Conservation (phyloP, 2,113 vertebrate species). For the Chionodraco myersi region DNA sequence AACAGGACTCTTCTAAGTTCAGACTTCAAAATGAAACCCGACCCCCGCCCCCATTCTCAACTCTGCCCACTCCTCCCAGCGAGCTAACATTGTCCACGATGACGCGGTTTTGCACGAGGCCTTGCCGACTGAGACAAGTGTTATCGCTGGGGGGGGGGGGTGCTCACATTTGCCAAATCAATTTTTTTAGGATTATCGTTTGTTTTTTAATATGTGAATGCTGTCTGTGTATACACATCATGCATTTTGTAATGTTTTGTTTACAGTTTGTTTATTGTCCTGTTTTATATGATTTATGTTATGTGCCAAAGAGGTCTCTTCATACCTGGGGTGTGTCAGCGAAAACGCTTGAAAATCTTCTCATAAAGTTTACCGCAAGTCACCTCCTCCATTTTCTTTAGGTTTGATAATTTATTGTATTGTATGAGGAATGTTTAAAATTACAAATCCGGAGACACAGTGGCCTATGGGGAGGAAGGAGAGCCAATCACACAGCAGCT, state of each 20-base stretch:
- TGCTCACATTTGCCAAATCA: conserved; percentile 76
- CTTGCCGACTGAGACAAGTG: conserved; percentile 80
- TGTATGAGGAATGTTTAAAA: conserved; percentile 31
- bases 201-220: conserved; percentile 55
- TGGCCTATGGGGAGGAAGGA: conserved; percentile 23
- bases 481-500: conserved; percentile 60
- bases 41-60: background rate
- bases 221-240: conserved; percentile 49
- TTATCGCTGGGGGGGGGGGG: conserved; percentile 41
- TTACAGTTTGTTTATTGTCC: conserved; percentile 62
- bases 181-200: conserved; percentile 30
- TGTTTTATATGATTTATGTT: conserved; percentile 69
- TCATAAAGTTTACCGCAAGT: conserved; percentile 52
- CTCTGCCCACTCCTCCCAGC: background rate
- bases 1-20: conserved; percentile 19
- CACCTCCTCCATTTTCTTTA: conserved; percentile 34
- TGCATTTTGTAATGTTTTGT: conserved; percentile 63
- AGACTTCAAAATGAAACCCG: conserved; percentile 38
- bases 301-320: conserved; percentile 84
- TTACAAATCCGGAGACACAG: conserved; percentile 23
- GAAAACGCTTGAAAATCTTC: conserved; percentile 46
- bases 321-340: conserved; percentile 60
- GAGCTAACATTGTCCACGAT: conserved; percentile 33
- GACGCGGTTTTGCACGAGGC: conserved; percentile 79
- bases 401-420: conserved; percentile 60